Percentiles rank a stretch among this genome's conserved stretches.
These are phyloP conservation scores for Pristiophorus japonicus DNA, from an alignment of 2,113 vertebrate species.

Conservation along the genomic window DNA sequence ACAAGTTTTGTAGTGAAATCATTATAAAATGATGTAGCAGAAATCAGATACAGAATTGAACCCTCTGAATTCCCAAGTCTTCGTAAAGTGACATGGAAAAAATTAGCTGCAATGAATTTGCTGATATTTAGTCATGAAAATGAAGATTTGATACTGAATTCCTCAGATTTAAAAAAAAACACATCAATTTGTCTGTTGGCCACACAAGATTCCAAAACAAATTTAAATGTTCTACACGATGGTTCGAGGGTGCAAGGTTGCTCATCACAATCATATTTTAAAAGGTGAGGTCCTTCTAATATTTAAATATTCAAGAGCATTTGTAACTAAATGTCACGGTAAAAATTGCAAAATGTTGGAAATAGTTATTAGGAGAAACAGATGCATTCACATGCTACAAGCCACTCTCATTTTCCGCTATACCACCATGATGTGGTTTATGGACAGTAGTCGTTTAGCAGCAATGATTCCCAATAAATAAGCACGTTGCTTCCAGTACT, in stretches of 20 bases:
- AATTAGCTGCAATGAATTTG: conserved; percentile 22
- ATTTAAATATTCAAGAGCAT: conserved; percentile 19
- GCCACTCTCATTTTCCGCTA: conserved; percentile 72
- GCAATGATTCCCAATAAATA: conserved; percentile 96
- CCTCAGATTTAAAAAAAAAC: neutral
- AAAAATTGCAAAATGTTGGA: conserved; percentile 38
- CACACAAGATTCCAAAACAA: conserved; percentile 9
- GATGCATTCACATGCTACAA: conserved; percentile 77
- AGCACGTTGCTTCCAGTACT: conserved; percentile 78
- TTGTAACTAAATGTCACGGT: neutral
- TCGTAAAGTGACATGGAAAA: conserved; percentile 28
- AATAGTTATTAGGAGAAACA: conserved; percentile 70
- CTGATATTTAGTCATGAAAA: neutral
- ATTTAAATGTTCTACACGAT: neutral
- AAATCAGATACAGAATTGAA: conserved; percentile 20
- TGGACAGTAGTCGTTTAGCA: conserved; percentile 99
- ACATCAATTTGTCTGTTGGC: neutral
- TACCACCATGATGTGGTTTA: conserved; percentile 74
- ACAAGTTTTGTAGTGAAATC: conserved; percentile 58
- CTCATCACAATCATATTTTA: conserved; percentile 13
- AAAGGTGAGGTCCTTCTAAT: neutral
- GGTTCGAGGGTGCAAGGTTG: neutral
- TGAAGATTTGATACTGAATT: too few relatives aligned
- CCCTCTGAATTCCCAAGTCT: neutral
- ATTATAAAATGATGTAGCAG: conserved; percentile 18